Evolutionary conservation across 1,140 invertebrate species (phyloP).

Genomic region (Phymorhynchus buccinoides): DNA sequence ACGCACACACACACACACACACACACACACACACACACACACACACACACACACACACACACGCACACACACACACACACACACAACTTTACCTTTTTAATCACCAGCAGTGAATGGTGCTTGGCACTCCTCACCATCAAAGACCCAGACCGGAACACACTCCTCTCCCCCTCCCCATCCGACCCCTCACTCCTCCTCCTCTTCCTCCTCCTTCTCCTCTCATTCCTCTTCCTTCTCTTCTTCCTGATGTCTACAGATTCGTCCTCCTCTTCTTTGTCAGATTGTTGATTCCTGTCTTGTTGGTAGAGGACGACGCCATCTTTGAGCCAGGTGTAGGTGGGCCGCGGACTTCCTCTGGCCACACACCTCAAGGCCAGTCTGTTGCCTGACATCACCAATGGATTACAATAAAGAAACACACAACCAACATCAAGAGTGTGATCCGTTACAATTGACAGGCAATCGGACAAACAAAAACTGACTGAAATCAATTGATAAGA

Average conservation of each 20-base stretch:
- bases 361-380: constrained; percentile 17
- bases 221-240: neutral
- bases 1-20: neutral
- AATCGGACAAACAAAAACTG: too few species aligned
- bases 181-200: neutral
- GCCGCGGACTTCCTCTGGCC: constrained; percentile 23
- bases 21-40: constrained; percentile 17
- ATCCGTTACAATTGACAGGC: too few species aligned
- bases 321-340: constrained; percentile 32
- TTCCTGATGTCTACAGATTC: too few species aligned
- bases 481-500: too few species aligned
- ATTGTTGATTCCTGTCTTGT: neutral
- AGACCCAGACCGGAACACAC: neutral
- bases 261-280: neutral
- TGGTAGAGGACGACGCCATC: neutral
- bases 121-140: neutral
- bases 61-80: constrained; percentile 5
- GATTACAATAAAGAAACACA: neutral
- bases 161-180: neutral
- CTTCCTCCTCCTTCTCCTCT: neutral
- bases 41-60: neutral
- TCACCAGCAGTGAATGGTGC: constrained; percentile 15
- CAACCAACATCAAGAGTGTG: neutral
- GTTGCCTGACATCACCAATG: neutral
- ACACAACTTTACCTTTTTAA: constrained; percentile 3